These are phyloP conservation scores for Rotaria socialis DNA, from an alignment of 2,888 invertebrate genomes.

Conservation along the genomic window DNA sequence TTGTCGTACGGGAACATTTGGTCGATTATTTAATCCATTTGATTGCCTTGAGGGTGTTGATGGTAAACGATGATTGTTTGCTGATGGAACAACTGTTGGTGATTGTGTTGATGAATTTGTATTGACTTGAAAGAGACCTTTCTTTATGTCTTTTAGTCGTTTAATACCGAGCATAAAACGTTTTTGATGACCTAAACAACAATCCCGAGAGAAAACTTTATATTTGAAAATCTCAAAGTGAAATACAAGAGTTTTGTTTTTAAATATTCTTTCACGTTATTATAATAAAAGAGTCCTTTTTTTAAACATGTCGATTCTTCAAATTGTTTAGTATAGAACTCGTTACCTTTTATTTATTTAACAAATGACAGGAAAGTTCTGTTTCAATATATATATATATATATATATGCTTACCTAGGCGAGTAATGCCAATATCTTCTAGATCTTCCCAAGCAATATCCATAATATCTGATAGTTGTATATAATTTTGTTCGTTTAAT, in stretches of 20 bases:
- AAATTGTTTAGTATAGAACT: too few species aligned
- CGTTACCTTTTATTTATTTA: too few species aligned
- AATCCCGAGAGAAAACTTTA: neutral
- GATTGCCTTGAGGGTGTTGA: conserved; percentile 6
- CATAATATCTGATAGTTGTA: conserved; percentile 84
- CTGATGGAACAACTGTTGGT: neutral
- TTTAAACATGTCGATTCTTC: too few species aligned
- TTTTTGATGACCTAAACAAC: conserved; percentile 87
- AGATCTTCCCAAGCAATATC: conserved; percentile 97
- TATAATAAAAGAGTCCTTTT: too few species aligned
- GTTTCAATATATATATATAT: too few species aligned
- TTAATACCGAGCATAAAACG: conserved; percentile 93
- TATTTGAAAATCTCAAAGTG: too few species aligned
- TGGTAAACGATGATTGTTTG: conserved; percentile 10
- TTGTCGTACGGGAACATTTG: neutral
- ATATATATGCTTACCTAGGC: conserved; percentile 56
- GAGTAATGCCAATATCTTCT: conserved; percentile 76
- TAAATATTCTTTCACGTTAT: too few species aligned
- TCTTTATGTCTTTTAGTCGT: conserved; percentile 75
- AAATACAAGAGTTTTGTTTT: too few species aligned
- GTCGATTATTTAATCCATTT: neutral
- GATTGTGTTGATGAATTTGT: neutral
- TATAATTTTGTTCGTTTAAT: conserved; percentile 77
- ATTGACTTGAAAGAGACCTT: conserved; percentile 7
- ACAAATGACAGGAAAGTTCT: too few species aligned